phyloP scores from a whole-genome alignment of 2,797 vertebrate genomes.

The Paratrypauchen microcephalus region DNA sequence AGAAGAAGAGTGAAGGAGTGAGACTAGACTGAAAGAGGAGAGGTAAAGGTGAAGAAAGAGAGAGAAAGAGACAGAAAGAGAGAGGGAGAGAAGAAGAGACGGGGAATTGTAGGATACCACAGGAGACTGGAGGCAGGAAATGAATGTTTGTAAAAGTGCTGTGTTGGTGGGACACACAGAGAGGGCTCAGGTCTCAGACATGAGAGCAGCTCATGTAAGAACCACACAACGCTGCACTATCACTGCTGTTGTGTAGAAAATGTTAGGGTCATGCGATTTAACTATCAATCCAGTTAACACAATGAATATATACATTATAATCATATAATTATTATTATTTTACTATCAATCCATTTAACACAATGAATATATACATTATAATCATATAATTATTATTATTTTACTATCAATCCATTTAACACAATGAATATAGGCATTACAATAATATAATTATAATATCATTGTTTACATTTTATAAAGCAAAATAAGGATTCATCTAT shows the following conservation, averaged over 20 bases:
- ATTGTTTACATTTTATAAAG: not conserved
- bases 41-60: not conserved
- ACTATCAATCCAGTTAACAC: too few species aligned
- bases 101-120: conserved; percentile 45
- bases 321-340: too few species aligned
- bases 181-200: conserved; percentile 15
- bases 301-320: too few species aligned
- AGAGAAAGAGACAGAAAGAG: not conserved
- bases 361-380: too few species aligned
- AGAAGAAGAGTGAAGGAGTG: not conserved
- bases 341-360: too few species aligned
- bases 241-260: not conserved
- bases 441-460: too few species aligned
- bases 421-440: too few species aligned
- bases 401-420: too few species aligned
- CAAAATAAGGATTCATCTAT: not conserved
- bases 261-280: not conserved
- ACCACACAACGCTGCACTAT: not conserved
- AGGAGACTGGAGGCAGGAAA: conserved; percentile 54
- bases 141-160: conserved; percentile 47
- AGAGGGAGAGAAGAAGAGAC: conserved; percentile 31
- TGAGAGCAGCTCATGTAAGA: conserved; percentile 1
- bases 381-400: too few species aligned
- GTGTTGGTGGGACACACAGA: conserved; percentile 31
- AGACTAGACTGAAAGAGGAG: not conserved